Conservation (phyloP, 2,797 vertebrate genomes). For the Microctenopoma stevenorrisi region DNA sequence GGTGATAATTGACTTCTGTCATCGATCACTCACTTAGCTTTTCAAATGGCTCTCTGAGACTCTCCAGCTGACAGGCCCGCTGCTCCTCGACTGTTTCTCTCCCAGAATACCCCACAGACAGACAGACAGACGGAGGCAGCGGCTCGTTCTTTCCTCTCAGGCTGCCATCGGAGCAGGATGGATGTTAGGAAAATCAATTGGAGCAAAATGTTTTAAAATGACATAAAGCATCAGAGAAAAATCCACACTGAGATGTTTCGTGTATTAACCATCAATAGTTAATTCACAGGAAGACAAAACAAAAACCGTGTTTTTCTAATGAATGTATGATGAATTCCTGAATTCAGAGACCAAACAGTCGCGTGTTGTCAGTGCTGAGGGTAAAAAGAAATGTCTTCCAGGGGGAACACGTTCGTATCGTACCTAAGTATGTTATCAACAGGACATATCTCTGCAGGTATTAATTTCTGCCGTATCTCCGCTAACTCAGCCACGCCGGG, state of each 20-base stretch:
- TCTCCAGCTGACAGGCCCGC: conserved; percentile 47
- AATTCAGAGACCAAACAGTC: conserved; percentile 37
- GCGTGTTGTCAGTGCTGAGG: conserved; percentile 5
- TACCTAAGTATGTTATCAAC: conserved; percentile 58
- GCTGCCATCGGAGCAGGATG: conserved; percentile 39
- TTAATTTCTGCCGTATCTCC: conserved; percentile 73
- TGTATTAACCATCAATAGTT: not conserved
- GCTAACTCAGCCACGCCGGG: conserved; percentile 30
- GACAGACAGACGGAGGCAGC: conserved; percentile 1
- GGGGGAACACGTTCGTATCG: conserved; percentile 56
- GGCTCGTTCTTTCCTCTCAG: not conserved
- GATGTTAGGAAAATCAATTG: conserved; percentile 20
- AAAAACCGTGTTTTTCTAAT: too few relatives aligned
- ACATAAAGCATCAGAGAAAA: not conserved
- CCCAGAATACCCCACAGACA: conserved; percentile 37
- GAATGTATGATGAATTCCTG: not conserved
- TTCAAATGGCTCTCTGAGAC: conserved; percentile 64
- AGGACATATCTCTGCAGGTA: conserved; percentile 72
- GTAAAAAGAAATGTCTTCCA: conserved; percentile 23
- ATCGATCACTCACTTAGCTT: conserved; percentile 76
- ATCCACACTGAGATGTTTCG: too few relatives aligned
- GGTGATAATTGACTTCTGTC: conserved; percentile 82
- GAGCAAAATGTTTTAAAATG: conserved; percentile 4
- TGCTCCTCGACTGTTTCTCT: conserved; percentile 48
- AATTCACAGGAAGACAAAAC: not conserved